Conservation (phyloP, 35 echinoderm and acorn worm genomes). For the Heliocidaris tuberculata region DNA sequence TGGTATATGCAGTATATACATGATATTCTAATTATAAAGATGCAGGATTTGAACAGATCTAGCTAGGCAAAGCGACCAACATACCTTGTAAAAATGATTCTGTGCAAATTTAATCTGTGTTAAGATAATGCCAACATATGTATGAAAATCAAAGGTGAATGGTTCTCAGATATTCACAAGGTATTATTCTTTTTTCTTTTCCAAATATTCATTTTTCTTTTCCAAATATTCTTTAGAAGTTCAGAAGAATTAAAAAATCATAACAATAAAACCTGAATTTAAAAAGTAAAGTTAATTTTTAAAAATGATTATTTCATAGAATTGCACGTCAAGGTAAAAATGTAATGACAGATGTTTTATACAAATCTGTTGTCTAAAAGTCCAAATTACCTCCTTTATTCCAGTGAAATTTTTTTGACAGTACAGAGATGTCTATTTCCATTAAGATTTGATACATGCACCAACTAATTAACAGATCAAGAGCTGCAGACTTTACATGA, state of each 20-base stretch:
- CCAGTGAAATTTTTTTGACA: not conserved
- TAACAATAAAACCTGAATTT: too few species aligned
- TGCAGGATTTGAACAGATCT: not conserved
- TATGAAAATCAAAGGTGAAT: not conserved
- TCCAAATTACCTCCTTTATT: not conserved
- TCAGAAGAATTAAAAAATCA: not conserved
- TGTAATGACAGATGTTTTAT: too few species aligned
- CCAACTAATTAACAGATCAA: not conserved
- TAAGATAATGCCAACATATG: not conserved
- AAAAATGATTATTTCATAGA: too few species aligned
- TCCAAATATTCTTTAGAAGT: not conserved
- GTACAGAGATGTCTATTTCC: too few species aligned
- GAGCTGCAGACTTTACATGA: not conserved
- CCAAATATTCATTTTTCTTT: not conserved
- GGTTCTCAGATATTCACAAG: not conserved
- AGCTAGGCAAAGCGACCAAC: slow-evolving; percentile 8
- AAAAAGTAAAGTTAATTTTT: too few species aligned
- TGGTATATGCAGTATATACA: not conserved
- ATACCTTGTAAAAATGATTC: not conserved
- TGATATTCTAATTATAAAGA: not conserved
- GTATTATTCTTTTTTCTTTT: not conserved
- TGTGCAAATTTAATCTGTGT: not conserved
- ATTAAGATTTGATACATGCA: not conserved
- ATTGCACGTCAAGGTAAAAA: too few species aligned
- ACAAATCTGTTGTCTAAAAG: too few species aligned